Percentiles rank a stretch among this genome's conserved stretches.
phyloP scores from a whole-genome alignment of 2,888 invertebrate species.

The Erebia palarica region DNA sequence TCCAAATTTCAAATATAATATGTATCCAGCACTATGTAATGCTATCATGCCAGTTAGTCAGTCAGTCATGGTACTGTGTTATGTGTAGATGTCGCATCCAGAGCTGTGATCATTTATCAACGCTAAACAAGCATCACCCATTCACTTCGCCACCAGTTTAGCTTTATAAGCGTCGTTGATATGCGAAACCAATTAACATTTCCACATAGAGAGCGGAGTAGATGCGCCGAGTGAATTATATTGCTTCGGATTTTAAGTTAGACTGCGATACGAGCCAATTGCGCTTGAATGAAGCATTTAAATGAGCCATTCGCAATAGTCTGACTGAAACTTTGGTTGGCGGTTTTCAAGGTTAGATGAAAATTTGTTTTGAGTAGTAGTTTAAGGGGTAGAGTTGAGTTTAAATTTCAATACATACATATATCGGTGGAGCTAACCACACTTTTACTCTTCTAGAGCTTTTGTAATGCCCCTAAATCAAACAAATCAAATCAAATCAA shows the following conservation, averaged over 20 bases:
- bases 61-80: not conserved
- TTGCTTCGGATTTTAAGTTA: constrained; percentile 23
- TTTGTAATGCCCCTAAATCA: not conserved
- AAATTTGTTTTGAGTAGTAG: constrained; percentile 5
- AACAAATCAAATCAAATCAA: no score
- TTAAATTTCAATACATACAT: not conserved
- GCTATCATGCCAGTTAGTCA: no score
- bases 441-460: not conserved
- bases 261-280: constrained; percentile 14
- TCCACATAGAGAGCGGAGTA: constrained; percentile 43
- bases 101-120: constrained; percentile 16
- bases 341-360: constrained; percentile 11
- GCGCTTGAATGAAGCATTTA: constrained; percentile 20
- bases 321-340: constrained; percentile 10
- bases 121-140: constrained; percentile 10
- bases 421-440: not conserved
- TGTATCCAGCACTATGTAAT: no score
- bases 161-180: constrained; percentile 29
- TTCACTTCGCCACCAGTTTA: constrained; percentile 19
- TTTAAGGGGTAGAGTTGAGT: not conserved
- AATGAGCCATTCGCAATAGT: constrained; percentile 14
- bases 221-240: constrained; percentile 16
- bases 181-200: constrained; percentile 47
- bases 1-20: no score
- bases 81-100: not conserved